Conservation (phyloP, 2,113 vertebrate genomes). For the Eretmochelys imbricata region DNA sequence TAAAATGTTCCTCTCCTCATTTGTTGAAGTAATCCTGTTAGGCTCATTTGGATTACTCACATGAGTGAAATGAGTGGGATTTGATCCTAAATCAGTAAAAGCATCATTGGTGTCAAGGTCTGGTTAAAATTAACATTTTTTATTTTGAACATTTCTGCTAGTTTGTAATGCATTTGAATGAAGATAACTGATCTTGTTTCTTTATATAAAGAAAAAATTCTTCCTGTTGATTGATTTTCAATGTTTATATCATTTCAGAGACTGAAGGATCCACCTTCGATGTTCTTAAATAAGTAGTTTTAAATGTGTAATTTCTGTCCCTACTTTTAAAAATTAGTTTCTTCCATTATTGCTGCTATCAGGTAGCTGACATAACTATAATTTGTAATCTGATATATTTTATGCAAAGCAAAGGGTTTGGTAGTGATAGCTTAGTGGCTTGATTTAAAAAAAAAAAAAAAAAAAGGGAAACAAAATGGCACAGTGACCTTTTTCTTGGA, state of each 20-base stretch:
- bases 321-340: neutral
- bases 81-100: neutral
- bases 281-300: neutral
- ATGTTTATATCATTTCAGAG: neutral
- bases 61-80: neutral
- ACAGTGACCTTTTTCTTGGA: neutral
- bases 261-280: neutral
- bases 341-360: neutral
- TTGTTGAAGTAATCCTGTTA: neutral
- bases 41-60: neutral
- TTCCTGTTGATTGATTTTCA: fast-evolving
- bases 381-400: neutral
- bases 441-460: neutral
- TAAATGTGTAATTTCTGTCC: neutral
- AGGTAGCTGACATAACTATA: neutral
- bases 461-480: neutral
- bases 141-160: neutral
- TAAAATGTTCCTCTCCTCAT: neutral
- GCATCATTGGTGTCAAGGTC: neutral
- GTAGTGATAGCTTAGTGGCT: neutral
- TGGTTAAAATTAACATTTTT: neutral
- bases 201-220: neutral
- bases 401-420: neutral
- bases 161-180: neutral
- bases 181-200: neutral